phyloP scores from a whole-genome alignment of 2,797 vertebrate genomes.

The Arctocebus calabarensis region DNA sequence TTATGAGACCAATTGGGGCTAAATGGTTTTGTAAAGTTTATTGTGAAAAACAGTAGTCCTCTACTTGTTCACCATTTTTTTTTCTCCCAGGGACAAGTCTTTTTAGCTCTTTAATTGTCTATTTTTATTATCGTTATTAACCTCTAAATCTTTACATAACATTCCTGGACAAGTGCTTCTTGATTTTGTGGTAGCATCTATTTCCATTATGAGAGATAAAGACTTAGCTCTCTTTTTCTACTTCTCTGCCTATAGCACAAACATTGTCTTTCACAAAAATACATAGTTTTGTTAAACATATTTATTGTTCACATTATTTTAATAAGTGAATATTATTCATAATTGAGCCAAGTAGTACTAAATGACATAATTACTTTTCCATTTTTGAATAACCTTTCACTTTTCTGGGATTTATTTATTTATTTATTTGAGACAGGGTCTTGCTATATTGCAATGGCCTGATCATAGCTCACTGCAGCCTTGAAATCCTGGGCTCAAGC shows the following conservation, averaged over 20 bases:
- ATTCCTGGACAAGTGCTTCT: neutral
- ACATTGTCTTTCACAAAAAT: neutral
- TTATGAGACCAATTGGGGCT: neutral
- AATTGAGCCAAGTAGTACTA: neutral
- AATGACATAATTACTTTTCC: neutral
- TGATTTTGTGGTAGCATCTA: neutral
- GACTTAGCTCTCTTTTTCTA: neutral
- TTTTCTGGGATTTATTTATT: constrained; percentile 4
- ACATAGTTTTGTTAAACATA: constrained; percentile 32
- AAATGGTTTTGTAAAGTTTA: constrained; percentile 20
- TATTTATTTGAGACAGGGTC: neutral
- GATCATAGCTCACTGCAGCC: neutral
- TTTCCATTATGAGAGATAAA: neutral
- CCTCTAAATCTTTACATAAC: constrained; percentile 4
- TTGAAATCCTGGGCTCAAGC: neutral
- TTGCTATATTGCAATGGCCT: neutral
- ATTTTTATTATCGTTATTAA: neutral
- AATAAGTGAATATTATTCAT: neutral
- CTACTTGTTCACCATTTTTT: neutral
- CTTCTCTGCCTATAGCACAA: neutral
- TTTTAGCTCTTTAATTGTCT: neutral
- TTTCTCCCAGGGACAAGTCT: neutral
- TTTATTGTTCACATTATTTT: constrained; percentile 49
- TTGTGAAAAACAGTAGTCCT: neutral
- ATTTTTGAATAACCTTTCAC: constrained; percentile 46